Evolutionary conservation across 37 sponge, comb jelly and placozoan species (phyloP).

Genomic region (Diacarnus erythraeanus): DNA sequence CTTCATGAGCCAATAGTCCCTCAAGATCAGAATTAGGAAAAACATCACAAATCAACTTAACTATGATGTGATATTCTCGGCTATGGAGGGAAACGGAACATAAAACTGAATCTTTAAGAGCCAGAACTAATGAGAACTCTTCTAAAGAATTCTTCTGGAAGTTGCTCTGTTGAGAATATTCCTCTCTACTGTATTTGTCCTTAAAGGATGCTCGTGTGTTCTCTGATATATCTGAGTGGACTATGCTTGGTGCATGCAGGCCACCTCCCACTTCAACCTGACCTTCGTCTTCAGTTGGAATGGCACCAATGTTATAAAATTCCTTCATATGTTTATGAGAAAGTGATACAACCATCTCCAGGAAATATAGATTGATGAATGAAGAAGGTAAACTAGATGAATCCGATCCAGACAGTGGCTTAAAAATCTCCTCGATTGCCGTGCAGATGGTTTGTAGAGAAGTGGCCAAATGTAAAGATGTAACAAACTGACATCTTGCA

Average conservation of each 20-base stretch:
- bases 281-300: neutral
- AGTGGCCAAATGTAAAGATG: slow-evolving; percentile 1
- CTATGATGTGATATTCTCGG: neutral
- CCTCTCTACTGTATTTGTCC: neutral
- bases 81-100: slow-evolving; percentile 1
- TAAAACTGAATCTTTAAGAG: slow-evolving; percentile 38
- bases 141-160: slow-evolving; percentile 21
- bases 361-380: neutral
- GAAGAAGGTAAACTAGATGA: neutral
- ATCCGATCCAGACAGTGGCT: neutral
- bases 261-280: neutral
- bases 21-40: slow-evolving; percentile 39
- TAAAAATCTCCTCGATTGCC: slow-evolving; percentile 36
- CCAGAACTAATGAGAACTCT: slow-evolving; percentile 50
- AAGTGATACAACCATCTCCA: slow-evolving; percentile 8
- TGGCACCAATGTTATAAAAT: slow-evolving; percentile 7
- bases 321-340: slow-evolving; percentile 21
- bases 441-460: slow-evolving; percentile 3
- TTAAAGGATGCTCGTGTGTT: slow-evolving; percentile 28
- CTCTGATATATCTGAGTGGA: slow-evolving; percentile 29
- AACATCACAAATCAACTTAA: slow-evolving; percentile 24
- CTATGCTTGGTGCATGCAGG: slow-evolving; percentile 7
- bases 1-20: slow-evolving; percentile 36
- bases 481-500: slow-evolving; percentile 13
- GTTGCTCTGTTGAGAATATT: neutral